Evolutionary conservation across 2,113 vertebrate genomes (phyloP).

Genomic region (Octodon degus): DNA sequence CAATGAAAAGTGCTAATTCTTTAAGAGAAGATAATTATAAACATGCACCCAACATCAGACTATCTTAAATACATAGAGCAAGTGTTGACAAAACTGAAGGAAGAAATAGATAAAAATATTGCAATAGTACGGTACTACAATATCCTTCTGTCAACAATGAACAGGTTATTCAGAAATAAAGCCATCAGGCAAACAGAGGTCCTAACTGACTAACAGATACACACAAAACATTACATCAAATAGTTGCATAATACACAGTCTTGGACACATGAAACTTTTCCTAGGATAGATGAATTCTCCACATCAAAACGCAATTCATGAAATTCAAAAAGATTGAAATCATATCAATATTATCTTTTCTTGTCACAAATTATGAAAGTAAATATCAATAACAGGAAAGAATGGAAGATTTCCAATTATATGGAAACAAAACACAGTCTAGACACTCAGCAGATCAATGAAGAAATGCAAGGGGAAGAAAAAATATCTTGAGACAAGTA

Average conservation of each 20-base stretch:
- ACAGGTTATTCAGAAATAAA: neutral
- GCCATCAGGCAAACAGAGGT: neutral
- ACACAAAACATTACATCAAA: neutral
- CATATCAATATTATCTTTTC: neutral
- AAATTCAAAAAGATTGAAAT: neutral
- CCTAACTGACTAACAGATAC: neutral
- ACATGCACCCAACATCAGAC: neutral
- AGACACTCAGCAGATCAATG: neutral
- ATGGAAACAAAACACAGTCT: neutral
- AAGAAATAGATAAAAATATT: neutral
- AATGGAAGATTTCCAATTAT: neutral
- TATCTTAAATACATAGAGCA: neutral
- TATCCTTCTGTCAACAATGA: too few relatives aligned
- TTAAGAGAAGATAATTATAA: neutral
- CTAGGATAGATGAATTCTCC: neutral
- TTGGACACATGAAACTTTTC: neutral
- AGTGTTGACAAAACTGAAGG: neutral
- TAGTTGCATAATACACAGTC: neutral
- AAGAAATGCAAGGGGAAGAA: neutral
- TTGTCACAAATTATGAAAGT: neutral
- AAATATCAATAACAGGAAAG: neutral
- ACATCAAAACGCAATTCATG: neutral
- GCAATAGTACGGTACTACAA: neutral
- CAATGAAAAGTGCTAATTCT: neutral
- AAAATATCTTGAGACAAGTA: neutral